Evolutionary conservation across 2,113 vertebrate species (phyloP).

Genomic region (Cryptotis parvus): DNA sequence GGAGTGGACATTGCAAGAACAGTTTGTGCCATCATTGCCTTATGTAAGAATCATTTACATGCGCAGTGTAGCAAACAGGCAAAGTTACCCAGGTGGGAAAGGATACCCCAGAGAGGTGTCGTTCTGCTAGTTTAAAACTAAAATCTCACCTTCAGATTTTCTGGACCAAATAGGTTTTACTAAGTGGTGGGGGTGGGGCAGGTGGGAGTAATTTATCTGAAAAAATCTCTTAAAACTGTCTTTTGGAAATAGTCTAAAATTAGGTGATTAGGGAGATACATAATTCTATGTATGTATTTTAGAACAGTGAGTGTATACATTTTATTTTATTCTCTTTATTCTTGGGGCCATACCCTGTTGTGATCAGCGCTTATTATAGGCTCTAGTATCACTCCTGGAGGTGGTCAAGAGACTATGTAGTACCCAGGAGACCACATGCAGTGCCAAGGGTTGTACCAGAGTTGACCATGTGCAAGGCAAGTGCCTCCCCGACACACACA

Average conservation of each 20-base stretch:
- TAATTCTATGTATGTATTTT: background rate
- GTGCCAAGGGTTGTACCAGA: too few species aligned
- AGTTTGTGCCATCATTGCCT: background rate
- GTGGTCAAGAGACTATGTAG: too few species aligned
- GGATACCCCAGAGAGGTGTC: background rate
- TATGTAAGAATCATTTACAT: background rate
- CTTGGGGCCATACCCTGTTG: too few species aligned
- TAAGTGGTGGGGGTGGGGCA: background rate
- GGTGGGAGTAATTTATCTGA: background rate
- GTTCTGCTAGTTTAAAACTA: background rate
- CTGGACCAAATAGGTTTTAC: background rate
- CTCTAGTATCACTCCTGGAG: too few species aligned
- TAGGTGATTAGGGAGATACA: background rate
- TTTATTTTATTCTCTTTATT: too few species aligned
- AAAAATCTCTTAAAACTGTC: background rate
- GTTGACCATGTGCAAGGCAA: too few species aligned
- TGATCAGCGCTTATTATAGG: too few species aligned
- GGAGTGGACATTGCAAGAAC: background rate
- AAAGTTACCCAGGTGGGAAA: background rate
- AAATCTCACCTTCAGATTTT: background rate
- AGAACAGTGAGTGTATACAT: background rate
- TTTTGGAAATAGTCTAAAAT: conserved; percentile 32
- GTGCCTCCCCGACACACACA: too few species aligned
- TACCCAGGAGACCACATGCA: too few species aligned
- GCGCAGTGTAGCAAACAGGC: background rate